Evolutionary conservation across 2,113 vertebrate species (phyloP).

Genomic region (Propithecus coquereli): DNA sequence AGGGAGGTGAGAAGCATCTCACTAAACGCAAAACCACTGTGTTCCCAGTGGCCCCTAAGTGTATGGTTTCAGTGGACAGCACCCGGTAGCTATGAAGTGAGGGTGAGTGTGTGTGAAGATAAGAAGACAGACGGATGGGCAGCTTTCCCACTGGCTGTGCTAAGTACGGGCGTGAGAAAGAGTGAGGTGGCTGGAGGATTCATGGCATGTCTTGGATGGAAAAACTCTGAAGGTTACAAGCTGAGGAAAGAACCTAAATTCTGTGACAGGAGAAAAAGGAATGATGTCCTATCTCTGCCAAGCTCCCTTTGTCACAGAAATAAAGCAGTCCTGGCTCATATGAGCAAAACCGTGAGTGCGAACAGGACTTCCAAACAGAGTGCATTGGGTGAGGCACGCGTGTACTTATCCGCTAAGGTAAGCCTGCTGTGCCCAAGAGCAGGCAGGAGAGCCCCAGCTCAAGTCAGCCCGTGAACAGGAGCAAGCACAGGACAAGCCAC

Average conservation of each 20-base stretch:
- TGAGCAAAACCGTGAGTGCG: neutral
- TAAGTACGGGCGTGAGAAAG: neutral
- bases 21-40: neutral
- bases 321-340: neutral
- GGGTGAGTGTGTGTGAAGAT: fast-evolving
- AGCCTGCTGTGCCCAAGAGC: neutral
- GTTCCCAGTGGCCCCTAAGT: fast-evolving
- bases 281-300: neutral
- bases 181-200: no score
- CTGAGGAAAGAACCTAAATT: neutral
- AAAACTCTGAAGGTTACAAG: neutral
- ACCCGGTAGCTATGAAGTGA: neutral
- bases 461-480: neutral
- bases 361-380: no score
- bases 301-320: neutral
- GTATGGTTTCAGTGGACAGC: neutral
- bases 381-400: neutral
- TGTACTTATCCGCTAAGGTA: neutral
- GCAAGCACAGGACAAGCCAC: neutral
- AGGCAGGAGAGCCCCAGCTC: neutral
- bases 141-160: neutral
- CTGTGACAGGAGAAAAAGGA: neutral
- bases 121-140: fast-evolving
- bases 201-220: neutral
- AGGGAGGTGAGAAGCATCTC: neutral